Conservation (phyloP, 2,888 invertebrate species). For the Eupithecia insigniata region DNA sequence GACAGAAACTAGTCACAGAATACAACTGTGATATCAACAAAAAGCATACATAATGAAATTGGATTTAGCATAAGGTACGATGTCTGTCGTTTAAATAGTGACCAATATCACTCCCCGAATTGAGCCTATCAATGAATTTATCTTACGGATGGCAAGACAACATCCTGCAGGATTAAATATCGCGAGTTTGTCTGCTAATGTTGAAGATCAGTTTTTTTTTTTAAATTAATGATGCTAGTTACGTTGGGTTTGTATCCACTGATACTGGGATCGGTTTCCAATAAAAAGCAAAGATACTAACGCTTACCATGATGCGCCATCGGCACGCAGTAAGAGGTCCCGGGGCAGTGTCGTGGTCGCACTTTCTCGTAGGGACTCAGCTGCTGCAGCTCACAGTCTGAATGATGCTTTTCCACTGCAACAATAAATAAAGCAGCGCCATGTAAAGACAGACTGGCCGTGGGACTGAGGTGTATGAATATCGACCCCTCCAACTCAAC, state of each 20-base stretch:
- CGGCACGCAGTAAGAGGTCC: slow-evolving; percentile 80
- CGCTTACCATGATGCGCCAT: slow-evolving; percentile 89
- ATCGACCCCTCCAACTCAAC: no score
- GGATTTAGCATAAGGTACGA: neutral
- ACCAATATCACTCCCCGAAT: neutral
- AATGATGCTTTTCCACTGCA: slow-evolving; percentile 78
- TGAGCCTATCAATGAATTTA: neutral
- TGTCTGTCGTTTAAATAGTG: neutral
- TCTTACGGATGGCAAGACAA: neutral
- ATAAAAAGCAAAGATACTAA: neutral
- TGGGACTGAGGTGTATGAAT: no score
- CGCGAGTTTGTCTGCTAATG: neutral
- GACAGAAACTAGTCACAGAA: no score
- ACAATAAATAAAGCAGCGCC: neutral
- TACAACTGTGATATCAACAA: neutral
- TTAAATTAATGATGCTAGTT: no score
- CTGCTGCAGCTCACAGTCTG: slow-evolving; percentile 80
- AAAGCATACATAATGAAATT: neutral
- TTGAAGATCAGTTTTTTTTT: no score
- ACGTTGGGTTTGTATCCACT: no score
- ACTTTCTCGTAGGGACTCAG: slow-evolving; percentile 80
- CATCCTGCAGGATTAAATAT: neutral
- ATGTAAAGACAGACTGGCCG: neutral
- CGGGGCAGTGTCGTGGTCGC: slow-evolving; percentile 77
- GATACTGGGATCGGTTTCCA: no score